Base-by-base conservation (phyloP, 1,140 invertebrate genomes). In the Holcopasites calliopsidis region DNA sequence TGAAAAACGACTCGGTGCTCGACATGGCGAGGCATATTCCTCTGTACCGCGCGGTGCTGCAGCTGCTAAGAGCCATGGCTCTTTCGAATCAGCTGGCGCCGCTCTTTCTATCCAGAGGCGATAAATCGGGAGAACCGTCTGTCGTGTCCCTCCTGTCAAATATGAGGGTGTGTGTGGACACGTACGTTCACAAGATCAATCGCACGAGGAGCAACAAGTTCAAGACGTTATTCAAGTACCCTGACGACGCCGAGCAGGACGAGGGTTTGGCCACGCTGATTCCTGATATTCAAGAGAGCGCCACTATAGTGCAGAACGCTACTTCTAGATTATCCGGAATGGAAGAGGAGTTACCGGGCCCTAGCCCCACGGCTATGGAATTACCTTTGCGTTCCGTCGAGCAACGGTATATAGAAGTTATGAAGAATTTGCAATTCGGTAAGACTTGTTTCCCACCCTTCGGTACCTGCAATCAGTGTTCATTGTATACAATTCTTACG, bases 11-110 rank as follows among this genome's bases (percentile, higher is more conserved):
- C 90, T 98, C 97, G 91, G 97, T 98, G 60, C 90, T 99, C 85
- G 98, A 99, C 89, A 98, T 99, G 96, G 97, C 97, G 7, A 94
- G 97, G 13, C 97, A 98, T 90, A 97, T 98, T 88, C 97, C 97
- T 8, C 92, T 98, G 54, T 98, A 98, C 91, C 94, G 96, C 87
- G 95, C 97, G 35, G 94, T 98, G 72, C 90, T 98, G 71, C 94
- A 96, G 83, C 90, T 97, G 52, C 92, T 98, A 57, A 93, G 97
- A 76, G 96, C 96, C 5, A 93, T 98, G 79, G 95, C 96, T 10
- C 91, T 94, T 3, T 95, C 94, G 57, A 92, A 92, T 42, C 93
- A 94, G 80, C 87, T 97, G 60, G 93, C 95, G 0, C 92, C 94
- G 31, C 86, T 97, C 16, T 89, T 97, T 1, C 88, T 95, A 70